Evolutionary conservation across 1,140 invertebrate species (phyloP), one percentile per base, ranked within the genome.

Genomic region (Patella vulgata): DNA sequence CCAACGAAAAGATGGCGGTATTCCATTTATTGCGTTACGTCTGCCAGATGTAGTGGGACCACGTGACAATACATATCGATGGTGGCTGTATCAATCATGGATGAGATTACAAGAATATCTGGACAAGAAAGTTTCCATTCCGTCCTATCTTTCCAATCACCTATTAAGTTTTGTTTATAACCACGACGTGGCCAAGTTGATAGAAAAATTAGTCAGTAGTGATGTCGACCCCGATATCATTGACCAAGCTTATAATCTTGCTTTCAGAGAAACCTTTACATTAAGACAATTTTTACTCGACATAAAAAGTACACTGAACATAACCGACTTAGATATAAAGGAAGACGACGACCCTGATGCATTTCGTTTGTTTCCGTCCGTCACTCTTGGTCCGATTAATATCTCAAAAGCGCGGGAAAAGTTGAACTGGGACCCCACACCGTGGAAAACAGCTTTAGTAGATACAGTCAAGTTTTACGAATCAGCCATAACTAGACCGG

Each of bases 51-150:
- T 87, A 1, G 70, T 87, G 31, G 86, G 86, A 27, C 81, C 85
- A 33, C 63, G 85, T 27, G 86, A 87, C 62, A 85, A 80, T 30
- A 87, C 86, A 0, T 75, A 85, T 57, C 62, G 86, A 5, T 86
- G 77, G 76, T 87, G 86, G 86, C 77, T 83, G 1, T 87, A 87
- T 71, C 85, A 86, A 58, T 44, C 86, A 39, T 87, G 85, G 86
- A 73, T 87, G 25, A 69, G 81, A 64, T 77, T 85, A 21, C 21
- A 60, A 12, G 50, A 62, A 4, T 66, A 74, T 66, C 61, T 77
- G 17, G 64, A 78, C 19, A 70, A 73, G 58, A 79, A 80, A 2
- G 51, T 86, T 3, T 63, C 69, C 11, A 73, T 86, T 39, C 84
- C 86, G 2, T 47, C 60, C 52, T 67, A 71, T 42, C 63, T 83